Base-by-base conservation (phyloP, 2,888 invertebrate genomes). In the Leucophenga maculata region DNA sequence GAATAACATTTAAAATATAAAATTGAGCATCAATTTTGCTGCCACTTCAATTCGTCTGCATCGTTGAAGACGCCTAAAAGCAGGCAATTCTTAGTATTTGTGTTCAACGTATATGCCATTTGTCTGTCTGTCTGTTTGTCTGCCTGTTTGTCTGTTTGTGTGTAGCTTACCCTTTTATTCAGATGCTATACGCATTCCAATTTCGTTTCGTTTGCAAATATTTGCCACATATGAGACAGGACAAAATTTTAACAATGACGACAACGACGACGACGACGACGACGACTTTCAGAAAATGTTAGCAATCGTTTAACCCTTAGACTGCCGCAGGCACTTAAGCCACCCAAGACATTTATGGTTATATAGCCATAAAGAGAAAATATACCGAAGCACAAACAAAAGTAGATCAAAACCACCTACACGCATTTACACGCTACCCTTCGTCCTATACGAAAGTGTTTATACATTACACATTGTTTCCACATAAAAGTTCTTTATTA, bases 1-100 rank as follows among this genome's bases (percentile, higher is more conserved):
- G 80, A 80, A 80, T 80, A 80, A 80, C 83, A 80, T 80, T 80
- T 80, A 80, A 80, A 78, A 83, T 83, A 81, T 78, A 78, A 83
- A 80, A 80, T 83, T 83, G 83, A 75, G 80, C 83, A 81, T 81
- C 83, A 79, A 79, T 74, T 76, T 79, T 74, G 68, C 65, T 69
- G 46, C 65, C 55, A 66, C 20, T 11, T 39, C 39, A 39, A 39
- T 39, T 39, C 39, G 39, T 39, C 11, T 39, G 39, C 39, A 39
- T 39, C 39, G 39, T 39, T 39, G 39, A 39, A 39, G 39, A 39
- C 39, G 39, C 39, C 39, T 39, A 39, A 39, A 39, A 39, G 39
- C 39, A 39, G 39, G 39, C 39, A 39, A 11, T 39, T 3, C 39
- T 39, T 39, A 8, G 11, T n/a, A n/a, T n/a, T n/a, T n/a, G n/a